Evolutionary conservation across 1,140 invertebrate genomes (phyloP).

Genomic region (Aplysia californica): DNA sequence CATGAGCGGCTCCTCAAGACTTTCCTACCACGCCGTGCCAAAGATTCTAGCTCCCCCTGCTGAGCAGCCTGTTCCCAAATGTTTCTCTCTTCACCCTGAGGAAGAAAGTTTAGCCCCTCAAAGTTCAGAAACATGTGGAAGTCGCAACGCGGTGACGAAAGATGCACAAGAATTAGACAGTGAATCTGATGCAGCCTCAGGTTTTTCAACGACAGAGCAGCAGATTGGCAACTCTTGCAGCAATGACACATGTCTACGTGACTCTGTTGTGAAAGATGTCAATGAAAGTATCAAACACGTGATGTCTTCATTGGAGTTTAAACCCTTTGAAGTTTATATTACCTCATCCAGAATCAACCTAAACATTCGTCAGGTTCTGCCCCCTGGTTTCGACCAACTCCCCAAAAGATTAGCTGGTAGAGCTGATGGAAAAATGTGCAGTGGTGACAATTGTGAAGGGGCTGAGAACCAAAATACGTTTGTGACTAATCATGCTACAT

Average conservation of each 20-base stretch:
- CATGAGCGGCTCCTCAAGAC: conserved; percentile 54
- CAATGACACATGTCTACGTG: background rate
- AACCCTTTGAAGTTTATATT: conserved; percentile 46
- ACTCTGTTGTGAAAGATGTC: conserved; percentile 1
- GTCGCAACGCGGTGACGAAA: background rate
- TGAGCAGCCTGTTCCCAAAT: background rate
- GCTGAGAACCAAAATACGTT: no score
- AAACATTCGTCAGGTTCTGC: conserved; percentile 61
- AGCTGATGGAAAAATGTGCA: no score
- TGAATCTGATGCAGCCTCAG: background rate
- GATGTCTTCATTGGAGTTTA: conserved; percentile 29
- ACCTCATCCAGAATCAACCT: conserved; percentile 56
- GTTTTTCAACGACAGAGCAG: background rate
- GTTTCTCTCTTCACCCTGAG: background rate
- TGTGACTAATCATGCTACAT: no score
- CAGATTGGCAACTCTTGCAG: background rate
- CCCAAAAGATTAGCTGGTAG: no score
- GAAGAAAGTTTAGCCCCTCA: background rate
- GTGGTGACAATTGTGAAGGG: no score
- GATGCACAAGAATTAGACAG: background rate
- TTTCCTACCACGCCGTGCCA: conserved; percentile 64
- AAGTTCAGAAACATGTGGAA: background rate
- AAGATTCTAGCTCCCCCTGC: conserved; percentile 44
- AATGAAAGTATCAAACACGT: conserved; percentile 15
- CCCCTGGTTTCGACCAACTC: no score